Conservation (phyloP, 2,888 invertebrate genomes). For the Lysandra coridon region DNA sequence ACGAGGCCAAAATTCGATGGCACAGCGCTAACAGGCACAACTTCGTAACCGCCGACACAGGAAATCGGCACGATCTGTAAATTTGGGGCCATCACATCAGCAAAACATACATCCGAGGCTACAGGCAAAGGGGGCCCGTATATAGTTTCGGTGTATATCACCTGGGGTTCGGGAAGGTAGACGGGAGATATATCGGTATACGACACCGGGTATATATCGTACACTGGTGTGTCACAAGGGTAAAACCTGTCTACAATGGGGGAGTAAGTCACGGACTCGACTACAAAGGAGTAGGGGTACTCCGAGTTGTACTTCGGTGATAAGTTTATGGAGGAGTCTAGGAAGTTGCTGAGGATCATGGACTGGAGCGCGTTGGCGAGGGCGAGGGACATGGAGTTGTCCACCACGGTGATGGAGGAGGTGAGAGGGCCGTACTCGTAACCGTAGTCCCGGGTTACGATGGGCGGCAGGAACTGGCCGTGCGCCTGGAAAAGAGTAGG, state of each 20-base stretch:
- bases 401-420: constrained; percentile 9
- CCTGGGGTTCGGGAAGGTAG: background rate
- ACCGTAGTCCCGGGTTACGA: background rate
- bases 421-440: background rate
- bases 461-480: background rate
- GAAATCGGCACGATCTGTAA: background rate
- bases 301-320: constrained; percentile 3
- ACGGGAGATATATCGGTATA: background rate
- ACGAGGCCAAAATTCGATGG: background rate
- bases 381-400: constrained; percentile 1
- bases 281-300: constrained; percentile 10
- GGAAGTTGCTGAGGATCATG: constrained; percentile 7
- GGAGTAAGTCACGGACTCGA: constrained; percentile 11
- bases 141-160: constrained; percentile 20
- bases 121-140: background rate
- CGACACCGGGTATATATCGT: background rate
- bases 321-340: constrained; percentile 14
- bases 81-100: background rate
- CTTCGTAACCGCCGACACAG: background rate
- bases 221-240: background rate
- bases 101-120: background rate
- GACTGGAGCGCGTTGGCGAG: constrained; percentile 5
- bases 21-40: background rate
- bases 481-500: constrained; percentile 8
- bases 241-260: constrained; percentile 1